Base-by-base conservation (phyloP, 2,797 vertebrate species). In the Hyperoplus immaculatus region DNA sequence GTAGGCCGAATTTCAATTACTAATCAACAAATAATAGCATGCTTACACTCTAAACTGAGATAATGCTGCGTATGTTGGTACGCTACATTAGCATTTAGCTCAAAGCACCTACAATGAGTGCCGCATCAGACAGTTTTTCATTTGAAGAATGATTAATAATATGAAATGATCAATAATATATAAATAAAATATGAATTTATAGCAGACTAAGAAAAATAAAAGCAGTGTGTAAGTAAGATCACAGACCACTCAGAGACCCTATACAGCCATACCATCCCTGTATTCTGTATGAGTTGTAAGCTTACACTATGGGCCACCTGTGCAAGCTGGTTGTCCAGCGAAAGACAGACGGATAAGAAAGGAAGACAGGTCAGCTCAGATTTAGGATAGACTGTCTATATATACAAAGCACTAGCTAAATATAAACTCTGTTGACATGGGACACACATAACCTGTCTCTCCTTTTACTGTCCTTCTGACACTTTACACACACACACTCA, bases 361-460 rank as follows among this genome's bases (percentile, higher is more conserved):
- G 15, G 56, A 39, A 46, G 47, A 57, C 13, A 36, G 43, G 69
- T 78, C 69, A 64, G 71, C 69, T 61, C 11, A 4, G 58, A 81
- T 82, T 77, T 64, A 75, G 53, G 75, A 80, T 46, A 58, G 18
- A 50, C 63, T 66, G 38, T 68, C 77, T 84, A 64, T 76, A 78
- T 73, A 80, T 76, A 89, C 75, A 92, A 72, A 84, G 81, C 8
- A 3, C 54, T 16, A 1, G 69, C 76, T 89, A 87, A 82, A 85
- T 89, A 84, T 86, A 84, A 78, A 54, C 46, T 72, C 72, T 84
- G 75, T 84, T 90, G 86, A 87, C 83, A 88, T 55, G 80, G 62
- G 65, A 71, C 73, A 86, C 70, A 67, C 70, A 76, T 50, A 58
- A 65, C 69, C 62, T 53, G 38, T 71, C 67, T 76, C 59, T 74